Evolutionary conservation across 2,113 vertebrate species (phyloP).

Genomic region (Etheostoma spectabile): DNA sequence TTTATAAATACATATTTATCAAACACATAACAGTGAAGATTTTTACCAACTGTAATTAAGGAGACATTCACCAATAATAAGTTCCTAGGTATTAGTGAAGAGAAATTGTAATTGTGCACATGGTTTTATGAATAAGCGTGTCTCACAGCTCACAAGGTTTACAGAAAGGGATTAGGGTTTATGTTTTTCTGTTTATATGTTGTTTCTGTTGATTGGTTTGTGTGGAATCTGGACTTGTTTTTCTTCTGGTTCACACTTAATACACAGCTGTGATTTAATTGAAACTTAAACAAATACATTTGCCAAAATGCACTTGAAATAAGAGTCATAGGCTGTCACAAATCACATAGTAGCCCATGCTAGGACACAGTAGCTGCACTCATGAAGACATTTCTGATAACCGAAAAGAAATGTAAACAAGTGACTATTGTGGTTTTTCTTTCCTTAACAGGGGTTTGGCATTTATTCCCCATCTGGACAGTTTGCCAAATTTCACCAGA

Average conservation of each 20-base stretch:
- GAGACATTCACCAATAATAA: too few relatives aligned
- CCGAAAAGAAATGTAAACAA: neutral
- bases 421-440: neutral
- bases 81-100: too few relatives aligned
- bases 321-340: neutral
- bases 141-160: too few relatives aligned
- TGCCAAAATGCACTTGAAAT: neutral
- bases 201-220: neutral
- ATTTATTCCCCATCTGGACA: slow-evolving; percentile 98
- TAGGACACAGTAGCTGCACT: neutral
- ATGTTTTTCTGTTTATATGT: neutral
- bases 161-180: neutral
- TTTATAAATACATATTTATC: neutral
- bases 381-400: neutral
- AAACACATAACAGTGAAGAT: too few relatives aligned
- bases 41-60: too few relatives aligned
- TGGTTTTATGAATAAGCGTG: too few relatives aligned
- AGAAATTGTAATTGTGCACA: too few relatives aligned
- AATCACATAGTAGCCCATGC: too few relatives aligned
- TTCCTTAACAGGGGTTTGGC: slow-evolving; percentile 89
- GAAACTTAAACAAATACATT: neutral
- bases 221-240: neutral
- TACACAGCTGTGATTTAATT: neutral
- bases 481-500: slow-evolving; percentile 97
- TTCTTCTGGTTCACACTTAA: neutral